Evolutionary conservation across 2,113 vertebrate genomes (phyloP).

Genomic region (Coturnix japonica): DNA sequence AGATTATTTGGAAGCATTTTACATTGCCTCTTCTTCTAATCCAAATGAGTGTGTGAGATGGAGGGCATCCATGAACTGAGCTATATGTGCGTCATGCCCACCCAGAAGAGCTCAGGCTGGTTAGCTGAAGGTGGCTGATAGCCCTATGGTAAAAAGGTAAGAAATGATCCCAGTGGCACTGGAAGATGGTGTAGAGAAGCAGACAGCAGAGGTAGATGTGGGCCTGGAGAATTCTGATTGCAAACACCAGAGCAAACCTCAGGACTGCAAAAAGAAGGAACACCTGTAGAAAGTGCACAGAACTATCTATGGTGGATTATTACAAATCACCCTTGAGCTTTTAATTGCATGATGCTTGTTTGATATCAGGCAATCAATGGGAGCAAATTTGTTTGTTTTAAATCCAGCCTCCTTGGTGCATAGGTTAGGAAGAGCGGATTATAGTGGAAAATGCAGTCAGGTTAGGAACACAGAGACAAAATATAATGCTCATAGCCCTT

Average conservation of each 20-base stretch:
- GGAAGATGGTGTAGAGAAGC: background rate
- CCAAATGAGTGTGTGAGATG: background rate
- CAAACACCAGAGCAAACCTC: background rate
- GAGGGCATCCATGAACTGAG: background rate
- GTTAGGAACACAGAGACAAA: background rate
- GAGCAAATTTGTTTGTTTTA: background rate
- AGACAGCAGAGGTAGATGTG: background rate
- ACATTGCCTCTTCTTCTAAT: background rate
- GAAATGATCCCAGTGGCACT: accelerated
- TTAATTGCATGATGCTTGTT: background rate
- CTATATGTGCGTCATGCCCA: background rate
- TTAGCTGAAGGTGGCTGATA: background rate
- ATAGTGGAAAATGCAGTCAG: background rate
- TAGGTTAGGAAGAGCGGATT: background rate
- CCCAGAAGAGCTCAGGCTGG: background rate
- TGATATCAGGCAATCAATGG: background rate
- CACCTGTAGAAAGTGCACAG: background rate
- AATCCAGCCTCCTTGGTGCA: background rate
- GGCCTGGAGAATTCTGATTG: background rate
- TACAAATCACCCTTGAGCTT: background rate
- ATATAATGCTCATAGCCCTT: background rate
- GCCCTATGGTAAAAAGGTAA: background rate
- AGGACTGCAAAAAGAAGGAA: background rate
- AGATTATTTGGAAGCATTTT: background rate
- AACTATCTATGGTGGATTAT: background rate